Base-by-base conservation (phyloP, 2,113 vertebrate genomes). In the Triplophysa tibetana region DNA sequence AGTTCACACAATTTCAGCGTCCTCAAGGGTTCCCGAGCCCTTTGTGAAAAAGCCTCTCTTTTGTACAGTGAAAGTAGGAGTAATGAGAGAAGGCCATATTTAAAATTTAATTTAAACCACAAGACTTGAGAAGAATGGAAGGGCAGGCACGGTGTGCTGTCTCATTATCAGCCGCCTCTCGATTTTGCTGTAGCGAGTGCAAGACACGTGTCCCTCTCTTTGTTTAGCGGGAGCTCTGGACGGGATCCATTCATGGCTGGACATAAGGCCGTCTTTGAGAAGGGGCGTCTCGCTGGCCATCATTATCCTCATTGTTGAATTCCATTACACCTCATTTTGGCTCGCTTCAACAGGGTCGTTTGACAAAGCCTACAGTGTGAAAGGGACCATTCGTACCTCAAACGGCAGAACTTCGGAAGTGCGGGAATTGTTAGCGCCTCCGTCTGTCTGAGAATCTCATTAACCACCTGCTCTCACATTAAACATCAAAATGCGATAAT, bases 281-380 rank as follows among this genome's bases (percentile, higher is more conserved):
- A 38, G 17, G 21, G 21, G 60, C 29, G 67, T 38, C 64, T 68
- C 74, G 80, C 72, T 41, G 60, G 62, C 65, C 10, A 70, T 78
- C 66, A 70, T 81, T 82, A 82, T 75, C 74, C 52, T 45, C 66
- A 76, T 78, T 70, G 70, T 64, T 75, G 68, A 66, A 68, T 83
- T 65, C 80, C 73, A 75, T 74, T 86, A 77, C 68, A 80, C 77
- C 65, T 86, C 74, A 68, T 74, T 82, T 72, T 72, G 62, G 63
- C 63, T 58, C 19, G 38, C 16, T 56, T 63, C 74, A 43, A 60
- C 16, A 62, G 67, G 66, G 21, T 21, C 66, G 65, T 24, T 52
- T 43, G 21, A 81, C 78, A 81, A 81, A 75, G 60, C 58, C 78
- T n/a, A 9, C 50, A 50, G 23, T 80, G 73, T 76, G 65, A 63